These are phyloP conservation scores for Chaetoderma sp. DNA, from an alignment of 2,888 invertebrate species.

Conservation along the genomic window DNA sequence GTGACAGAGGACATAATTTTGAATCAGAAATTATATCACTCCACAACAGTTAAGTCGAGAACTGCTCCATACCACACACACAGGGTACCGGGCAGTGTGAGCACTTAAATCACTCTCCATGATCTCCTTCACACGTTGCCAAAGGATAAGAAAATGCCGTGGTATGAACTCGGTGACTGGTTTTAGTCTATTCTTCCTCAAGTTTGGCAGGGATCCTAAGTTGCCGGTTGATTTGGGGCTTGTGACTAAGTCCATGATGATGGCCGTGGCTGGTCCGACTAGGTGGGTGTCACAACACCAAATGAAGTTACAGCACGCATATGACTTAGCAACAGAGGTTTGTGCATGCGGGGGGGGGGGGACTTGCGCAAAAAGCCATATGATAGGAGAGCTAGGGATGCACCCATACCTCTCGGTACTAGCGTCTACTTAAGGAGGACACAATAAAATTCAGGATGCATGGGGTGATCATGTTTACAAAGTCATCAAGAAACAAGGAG, in stretches of 20 bases:
- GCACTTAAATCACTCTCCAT: background rate
- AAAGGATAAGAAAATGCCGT: background rate
- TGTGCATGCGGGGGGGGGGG: background rate
- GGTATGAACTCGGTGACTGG: background rate
- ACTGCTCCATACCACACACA: background rate
- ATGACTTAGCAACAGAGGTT: background rate
- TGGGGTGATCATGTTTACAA: background rate
- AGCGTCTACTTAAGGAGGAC: background rate
- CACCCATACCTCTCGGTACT: background rate
- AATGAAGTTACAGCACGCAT: background rate
- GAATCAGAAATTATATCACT: background rate
- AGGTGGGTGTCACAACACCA: background rate
- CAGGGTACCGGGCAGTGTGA: background rate
- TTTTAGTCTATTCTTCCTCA: background rate
- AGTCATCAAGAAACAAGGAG: background rate
- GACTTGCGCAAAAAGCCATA: background rate
- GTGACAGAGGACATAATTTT: conserved; percentile 3
- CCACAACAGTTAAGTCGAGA: background rate
- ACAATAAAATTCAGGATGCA: background rate
- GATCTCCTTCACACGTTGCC: background rate
- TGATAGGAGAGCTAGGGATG: background rate
- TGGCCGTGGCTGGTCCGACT: too few relatives aligned
- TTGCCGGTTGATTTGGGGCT: background rate
- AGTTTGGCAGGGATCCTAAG: background rate
- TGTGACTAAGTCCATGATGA: too few relatives aligned